Evolutionary conservation across 2,113 vertebrate species (phyloP).

Genomic region (Stomatorhinus ivindoensis): DNA sequence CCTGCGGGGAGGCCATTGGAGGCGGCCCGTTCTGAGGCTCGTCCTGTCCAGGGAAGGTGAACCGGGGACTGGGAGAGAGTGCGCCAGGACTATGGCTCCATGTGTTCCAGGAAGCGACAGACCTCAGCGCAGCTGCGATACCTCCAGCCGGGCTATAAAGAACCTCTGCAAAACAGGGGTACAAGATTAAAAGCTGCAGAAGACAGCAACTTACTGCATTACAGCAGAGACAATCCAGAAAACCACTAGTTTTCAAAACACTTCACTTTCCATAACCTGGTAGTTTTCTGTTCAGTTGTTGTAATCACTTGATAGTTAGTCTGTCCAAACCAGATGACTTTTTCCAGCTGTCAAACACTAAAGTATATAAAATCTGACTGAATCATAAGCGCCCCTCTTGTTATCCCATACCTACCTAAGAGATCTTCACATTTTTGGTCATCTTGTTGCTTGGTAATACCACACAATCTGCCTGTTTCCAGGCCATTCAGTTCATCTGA

Average conservation of each 20-base stretch:
- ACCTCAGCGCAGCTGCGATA: constrained; percentile 41
- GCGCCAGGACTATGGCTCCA: constrained; percentile 27
- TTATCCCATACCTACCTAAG: neutral
- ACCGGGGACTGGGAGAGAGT: neutral
- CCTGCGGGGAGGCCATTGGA: neutral
- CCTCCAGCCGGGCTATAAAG: constrained; percentile 31
- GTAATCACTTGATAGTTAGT: neutral
- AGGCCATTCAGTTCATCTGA: neutral
- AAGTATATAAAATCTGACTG: neutral
- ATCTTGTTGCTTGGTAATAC: neutral
- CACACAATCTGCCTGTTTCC: neutral
- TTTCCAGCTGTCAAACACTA: neutral
- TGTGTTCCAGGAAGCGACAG: constrained; percentile 20
- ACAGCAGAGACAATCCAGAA: neutral
- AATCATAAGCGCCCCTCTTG: neutral
- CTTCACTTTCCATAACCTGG: neutral
- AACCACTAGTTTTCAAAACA: neutral
- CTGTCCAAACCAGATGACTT: neutral
- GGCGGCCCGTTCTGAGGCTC: neutral
- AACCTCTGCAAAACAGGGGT: neutral
- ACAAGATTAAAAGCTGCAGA: neutral
- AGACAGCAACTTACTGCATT: neutral
- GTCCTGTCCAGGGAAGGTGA: constrained; percentile 5
- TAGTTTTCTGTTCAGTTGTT: neutral
- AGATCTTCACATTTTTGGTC: neutral